phyloP scores from a whole-genome alignment of 35 echinoderm and acorn worm genomes.

The Heliocidaris tuberculata region DNA sequence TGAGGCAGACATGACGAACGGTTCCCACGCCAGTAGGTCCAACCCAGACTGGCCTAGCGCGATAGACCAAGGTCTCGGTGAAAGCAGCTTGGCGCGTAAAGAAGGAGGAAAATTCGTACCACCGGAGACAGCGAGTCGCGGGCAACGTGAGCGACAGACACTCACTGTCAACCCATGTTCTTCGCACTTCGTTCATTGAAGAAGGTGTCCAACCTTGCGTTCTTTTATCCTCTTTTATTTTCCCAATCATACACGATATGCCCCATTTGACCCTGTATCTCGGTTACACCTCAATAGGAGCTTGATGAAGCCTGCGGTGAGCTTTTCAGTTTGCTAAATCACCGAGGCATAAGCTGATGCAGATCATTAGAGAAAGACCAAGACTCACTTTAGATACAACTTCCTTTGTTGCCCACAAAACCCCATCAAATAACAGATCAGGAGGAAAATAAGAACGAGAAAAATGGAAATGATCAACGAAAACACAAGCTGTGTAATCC shows the following conservation, averaged over 20 bases:
- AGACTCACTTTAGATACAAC: conserved; percentile 11
- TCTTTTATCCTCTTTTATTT: conserved; percentile 29
- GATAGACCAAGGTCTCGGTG: conserved; percentile 33
- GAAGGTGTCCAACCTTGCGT: conserved; percentile 32
- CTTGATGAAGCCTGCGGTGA: background rate
- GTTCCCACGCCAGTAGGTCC: conserved; percentile 42
- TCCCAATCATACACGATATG: conserved; percentile 43
- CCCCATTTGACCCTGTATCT: conserved; percentile 52
- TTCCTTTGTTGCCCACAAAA: conserved; percentile 36
- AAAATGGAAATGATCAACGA: conserved; percentile 20
- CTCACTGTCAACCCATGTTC: conserved; percentile 38
- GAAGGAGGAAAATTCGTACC: background rate
- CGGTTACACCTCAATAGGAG: conserved; percentile 13
- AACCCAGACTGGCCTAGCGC: conserved; percentile 23
- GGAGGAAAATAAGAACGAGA: conserved; percentile 6
- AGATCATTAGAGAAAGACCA: conserved; percentile 43
- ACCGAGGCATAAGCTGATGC: conserved; percentile 32
- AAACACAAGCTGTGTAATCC: conserved; percentile 37
- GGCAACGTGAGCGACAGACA: conserved; percentile 18
- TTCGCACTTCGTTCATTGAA: conserved; percentile 14
- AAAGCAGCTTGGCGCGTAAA: conserved; percentile 19
- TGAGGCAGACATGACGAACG: conserved; percentile 16
- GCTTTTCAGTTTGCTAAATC: conserved; percentile 44
- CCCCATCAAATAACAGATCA: conserved; percentile 22
- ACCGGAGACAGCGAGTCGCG: conserved; percentile 35